Evolutionary conservation across 2,888 invertebrate genomes (phyloP).

Genomic region (Rhimphoctona megacephalus): DNA sequence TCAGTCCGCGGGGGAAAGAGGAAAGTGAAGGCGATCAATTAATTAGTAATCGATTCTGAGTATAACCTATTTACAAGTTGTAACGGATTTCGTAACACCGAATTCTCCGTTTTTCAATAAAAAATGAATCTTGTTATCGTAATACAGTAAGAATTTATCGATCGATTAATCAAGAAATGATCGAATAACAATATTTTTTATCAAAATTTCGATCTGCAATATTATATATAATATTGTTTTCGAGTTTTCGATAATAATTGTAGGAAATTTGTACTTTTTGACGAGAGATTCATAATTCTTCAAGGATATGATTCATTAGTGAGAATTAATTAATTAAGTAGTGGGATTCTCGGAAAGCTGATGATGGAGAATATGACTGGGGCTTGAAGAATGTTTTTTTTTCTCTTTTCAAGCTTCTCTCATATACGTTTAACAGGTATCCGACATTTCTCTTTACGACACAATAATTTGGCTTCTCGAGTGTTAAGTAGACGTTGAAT

Average conservation of each 20-base stretch:
- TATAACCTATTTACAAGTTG: constrained; percentile 11
- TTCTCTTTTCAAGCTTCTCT: background rate
- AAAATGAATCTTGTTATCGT: background rate
- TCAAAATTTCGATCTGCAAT: background rate
- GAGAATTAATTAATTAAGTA: constrained; percentile 45
- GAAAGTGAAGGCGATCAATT: constrained; percentile 34
- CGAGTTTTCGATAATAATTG: background rate
- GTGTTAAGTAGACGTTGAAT: constrained; percentile 67
- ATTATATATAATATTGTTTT: background rate
- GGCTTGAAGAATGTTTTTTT: constrained; percentile 24
- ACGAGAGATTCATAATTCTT: constrained; percentile 16
- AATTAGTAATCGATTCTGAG: constrained; percentile 46
- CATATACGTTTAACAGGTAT: constrained; percentile 26
- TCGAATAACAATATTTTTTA: background rate
- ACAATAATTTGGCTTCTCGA: constrained; percentile 65
- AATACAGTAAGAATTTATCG: background rate
- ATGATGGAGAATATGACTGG: constrained; percentile 27
- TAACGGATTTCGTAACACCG: background rate
- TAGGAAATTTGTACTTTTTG: background rate
- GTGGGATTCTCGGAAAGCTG: constrained; percentile 9
- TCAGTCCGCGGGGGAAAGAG: background rate
- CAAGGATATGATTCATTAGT: constrained; percentile 35
- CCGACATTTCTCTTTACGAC: constrained; percentile 51
- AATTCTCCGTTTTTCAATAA: background rate
- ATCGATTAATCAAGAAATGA: background rate